Evolutionary conservation across 2,113 vertebrate genomes (phyloP), one percentile per base, ranked within the genome.

Genomic region (Chaetodon trifascialis): DNA sequence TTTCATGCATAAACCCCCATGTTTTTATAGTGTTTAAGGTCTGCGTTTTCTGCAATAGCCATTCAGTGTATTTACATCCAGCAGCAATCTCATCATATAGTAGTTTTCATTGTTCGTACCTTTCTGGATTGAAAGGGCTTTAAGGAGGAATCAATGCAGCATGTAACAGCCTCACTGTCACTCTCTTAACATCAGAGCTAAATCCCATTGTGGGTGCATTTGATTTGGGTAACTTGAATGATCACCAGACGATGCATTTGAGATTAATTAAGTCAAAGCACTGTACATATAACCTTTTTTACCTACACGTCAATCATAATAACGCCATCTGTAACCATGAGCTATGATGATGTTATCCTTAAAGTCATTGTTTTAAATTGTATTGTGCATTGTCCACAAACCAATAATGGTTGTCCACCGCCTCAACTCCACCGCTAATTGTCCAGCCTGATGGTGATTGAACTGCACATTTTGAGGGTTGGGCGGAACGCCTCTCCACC

Each of bases 381-480:
- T 62, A 4, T 69, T 72, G 16, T 42, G 16, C 2, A 5, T 12
- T 36, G 47, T 40, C 56, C 47, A 62, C 44, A 16, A 54, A 36
- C 56, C 36, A 42, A 36, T 63, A 58, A n/a, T 59, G 40, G 46
- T 44, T 7, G 15, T 54, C 60, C 47, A 34, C 30, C 56, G 30
- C 56, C 49, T 25, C 34, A 23, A 65, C n/a, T n/a, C 19, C 58
- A 44, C 30, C 30, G 65, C 44, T 42, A 46, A 25, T 44, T 58
- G 52, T 40, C 25, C 47, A 73, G 54, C 19, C 80, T 73, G 84
- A 87, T 86, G 65, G 4, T 76, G 91, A 90, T 68, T 60, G 64
- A 89, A 58, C 38, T 58, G 25, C 84, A 79, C 84, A 60, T 69
- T 81, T 55, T 25, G 68, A 79, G 65, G 51, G 11, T 14, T 30